phyloP scores from a whole-genome alignment of 2,113 vertebrate genomes.

The Amphilophus citrinellus region DNA sequence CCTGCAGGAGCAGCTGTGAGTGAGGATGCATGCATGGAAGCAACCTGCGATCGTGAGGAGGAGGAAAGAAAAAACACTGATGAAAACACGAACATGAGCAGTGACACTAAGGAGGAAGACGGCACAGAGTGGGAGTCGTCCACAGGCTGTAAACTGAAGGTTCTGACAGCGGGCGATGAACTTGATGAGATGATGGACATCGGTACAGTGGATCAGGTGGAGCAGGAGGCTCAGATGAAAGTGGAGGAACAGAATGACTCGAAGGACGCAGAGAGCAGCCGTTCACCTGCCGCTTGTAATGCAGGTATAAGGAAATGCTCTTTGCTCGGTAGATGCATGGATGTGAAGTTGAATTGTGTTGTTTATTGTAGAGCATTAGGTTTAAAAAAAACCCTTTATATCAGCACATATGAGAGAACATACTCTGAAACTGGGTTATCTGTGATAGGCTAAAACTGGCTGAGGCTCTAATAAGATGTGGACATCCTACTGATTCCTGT shows the following conservation, averaged over 20 bases:
- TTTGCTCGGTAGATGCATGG: rapidly evolving
- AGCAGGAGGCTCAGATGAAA: slow-evolving; percentile 77
- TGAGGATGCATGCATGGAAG: neutral
- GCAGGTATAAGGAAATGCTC: slow-evolving; percentile 40
- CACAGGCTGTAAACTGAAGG: neutral
- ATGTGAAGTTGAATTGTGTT: neutral
- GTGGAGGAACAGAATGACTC: slow-evolving; percentile 26
- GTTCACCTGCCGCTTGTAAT: neutral
- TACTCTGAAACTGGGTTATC: too few species aligned
- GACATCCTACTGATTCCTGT: neutral
- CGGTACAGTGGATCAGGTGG: slow-evolving; percentile 71
- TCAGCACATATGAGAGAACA: too few species aligned
- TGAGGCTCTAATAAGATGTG: too few species aligned
- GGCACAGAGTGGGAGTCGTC: neutral
- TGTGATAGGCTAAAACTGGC: too few species aligned
- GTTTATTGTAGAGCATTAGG: too few species aligned
- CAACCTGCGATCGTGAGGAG: neutral
- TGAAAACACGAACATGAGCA: neutral
- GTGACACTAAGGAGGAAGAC: neutral
- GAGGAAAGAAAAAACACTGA: slow-evolving; percentile 2
- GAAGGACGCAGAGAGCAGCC: slow-evolving; percentile 18
- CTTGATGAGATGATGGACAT: slow-evolving; percentile 80
- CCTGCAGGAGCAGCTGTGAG: neutral
- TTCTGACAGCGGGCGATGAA: slow-evolving; percentile 12
- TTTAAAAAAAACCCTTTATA: too few species aligned